A percentile compares a stretch with the other conserved stretches of the same genome.
Evolutionary conservation across 2,888 invertebrate species (phyloP).

Genomic region (Camptogramma bilineatum): DNA sequence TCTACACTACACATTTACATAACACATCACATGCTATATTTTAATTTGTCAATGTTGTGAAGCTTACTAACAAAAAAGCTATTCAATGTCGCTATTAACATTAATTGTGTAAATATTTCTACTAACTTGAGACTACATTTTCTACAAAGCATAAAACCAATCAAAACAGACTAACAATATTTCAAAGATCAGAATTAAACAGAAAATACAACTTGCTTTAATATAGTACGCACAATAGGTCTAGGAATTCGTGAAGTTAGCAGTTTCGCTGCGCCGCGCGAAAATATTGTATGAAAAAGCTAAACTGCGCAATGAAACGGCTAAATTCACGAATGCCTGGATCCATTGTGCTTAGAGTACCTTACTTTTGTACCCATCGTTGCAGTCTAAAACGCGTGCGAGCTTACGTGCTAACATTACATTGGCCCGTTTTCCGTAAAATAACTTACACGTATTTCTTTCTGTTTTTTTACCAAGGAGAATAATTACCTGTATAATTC

Average conservation of each 20-base stretch:
- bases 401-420: constrained; percentile 41
- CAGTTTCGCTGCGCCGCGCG: too few relatives aligned
- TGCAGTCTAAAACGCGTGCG: constrained; percentile 37
- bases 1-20: constrained; percentile 30
- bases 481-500: too few relatives aligned
- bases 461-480: too few relatives aligned
- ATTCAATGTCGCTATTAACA: constrained; percentile 49
- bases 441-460: constrained; percentile 9
- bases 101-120: constrained; percentile 14
- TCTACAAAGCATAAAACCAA: neutral
- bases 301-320: too few relatives aligned
- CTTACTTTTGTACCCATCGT: constrained; percentile 21
- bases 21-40: constrained; percentile 36
- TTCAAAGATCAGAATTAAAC: neutral
- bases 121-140: neutral
- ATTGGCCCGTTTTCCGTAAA: constrained; percentile 10
- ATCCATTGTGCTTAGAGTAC: too few relatives aligned
- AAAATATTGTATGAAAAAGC: too few relatives aligned
- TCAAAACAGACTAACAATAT: neutral
- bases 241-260: too few relatives aligned
- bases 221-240: too few relatives aligned
- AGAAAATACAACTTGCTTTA: constrained; percentile 11
- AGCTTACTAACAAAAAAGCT: constrained; percentile 47
- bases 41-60: constrained; percentile 53
- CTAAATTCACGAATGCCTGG: too few relatives aligned